Percentiles rank a stretch among this genome's conserved stretches.
phyloP scores from a whole-genome alignment of 2,888 invertebrate species.

The Bugula neritina region DNA sequence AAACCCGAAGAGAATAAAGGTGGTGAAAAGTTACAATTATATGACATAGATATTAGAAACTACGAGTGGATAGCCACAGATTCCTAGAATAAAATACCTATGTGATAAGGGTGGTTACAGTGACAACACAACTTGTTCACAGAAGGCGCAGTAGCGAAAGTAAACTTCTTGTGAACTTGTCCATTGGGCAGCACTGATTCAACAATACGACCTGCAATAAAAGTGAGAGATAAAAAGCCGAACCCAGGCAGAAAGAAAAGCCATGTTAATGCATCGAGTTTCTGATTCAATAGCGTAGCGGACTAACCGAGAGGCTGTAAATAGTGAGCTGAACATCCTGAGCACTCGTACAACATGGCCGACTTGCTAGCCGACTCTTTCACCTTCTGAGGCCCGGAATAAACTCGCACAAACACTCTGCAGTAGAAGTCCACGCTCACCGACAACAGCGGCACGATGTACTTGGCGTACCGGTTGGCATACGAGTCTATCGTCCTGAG shows the following conservation, averaged over 20 bases:
- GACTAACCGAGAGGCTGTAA: conserved; percentile 68
- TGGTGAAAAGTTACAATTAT: no score
- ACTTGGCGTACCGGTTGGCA: conserved; percentile 86
- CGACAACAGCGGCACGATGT: conserved; percentile 82
- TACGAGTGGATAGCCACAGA: no score
- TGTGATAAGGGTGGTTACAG: conserved; percentile 70
- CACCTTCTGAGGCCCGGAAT: conserved; percentile 72
- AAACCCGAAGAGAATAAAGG: no score
- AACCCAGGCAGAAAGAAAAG: no score
- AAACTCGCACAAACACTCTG: conserved; percentile 81
- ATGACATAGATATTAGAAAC: no score
- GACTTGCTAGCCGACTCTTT: conserved; percentile 73
- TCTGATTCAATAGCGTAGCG: not conserved
- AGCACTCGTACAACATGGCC: conserved; percentile 81
- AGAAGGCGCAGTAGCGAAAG: conserved; percentile 66
- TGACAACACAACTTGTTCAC: conserved; percentile 66
- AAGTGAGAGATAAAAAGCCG: no score
- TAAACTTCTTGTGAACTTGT: conserved; percentile 57
- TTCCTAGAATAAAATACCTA: no score
- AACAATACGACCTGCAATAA: conserved; percentile 16
- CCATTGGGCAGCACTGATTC: conserved; percentile 1
- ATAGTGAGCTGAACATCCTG: conserved; percentile 75
- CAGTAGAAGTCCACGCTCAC: conserved; percentile 95
- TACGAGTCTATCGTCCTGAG: conserved; percentile 82
- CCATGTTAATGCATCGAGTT: no score